These are phyloP conservation scores for Teleogryllus oceanicus DNA, from an alignment of 2,888 invertebrate genomes.

Conservation along the genomic window DNA sequence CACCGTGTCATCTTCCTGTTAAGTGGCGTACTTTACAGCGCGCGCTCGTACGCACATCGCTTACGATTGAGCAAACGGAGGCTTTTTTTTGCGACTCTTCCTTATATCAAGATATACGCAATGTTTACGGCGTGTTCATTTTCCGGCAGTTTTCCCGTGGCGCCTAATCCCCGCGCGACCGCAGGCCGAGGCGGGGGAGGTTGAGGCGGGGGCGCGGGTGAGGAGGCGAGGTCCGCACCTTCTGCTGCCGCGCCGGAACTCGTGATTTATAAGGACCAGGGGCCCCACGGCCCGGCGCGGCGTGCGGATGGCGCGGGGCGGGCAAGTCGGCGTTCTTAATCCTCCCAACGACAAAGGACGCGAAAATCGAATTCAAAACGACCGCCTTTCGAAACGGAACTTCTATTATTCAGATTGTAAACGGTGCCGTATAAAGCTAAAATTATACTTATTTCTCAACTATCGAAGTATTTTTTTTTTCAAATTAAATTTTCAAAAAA, in stretches of 20 bases:
- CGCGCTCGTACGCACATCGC: not conserved
- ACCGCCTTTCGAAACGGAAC: too few relatives aligned
- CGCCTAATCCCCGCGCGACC: not conserved
- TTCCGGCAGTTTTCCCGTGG: not conserved
- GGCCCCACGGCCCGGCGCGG: not conserved
- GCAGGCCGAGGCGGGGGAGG: not conserved
- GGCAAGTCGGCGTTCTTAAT: too few relatives aligned
- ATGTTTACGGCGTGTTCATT: not conserved
- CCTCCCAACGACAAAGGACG: too few relatives aligned
- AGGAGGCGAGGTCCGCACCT: not conserved
- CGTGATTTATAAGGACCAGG: not conserved
- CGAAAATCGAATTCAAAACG: too few relatives aligned
- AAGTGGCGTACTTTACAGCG: not conserved
- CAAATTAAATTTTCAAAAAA: too few relatives aligned
- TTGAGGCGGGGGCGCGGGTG: too few relatives aligned
- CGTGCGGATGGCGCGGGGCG: not conserved
- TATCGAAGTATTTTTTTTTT: too few relatives aligned
- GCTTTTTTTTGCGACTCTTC: not conserved
- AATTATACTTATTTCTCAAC: too few relatives aligned
- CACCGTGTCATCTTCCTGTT: not conserved
- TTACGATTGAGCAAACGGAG: not conserved
- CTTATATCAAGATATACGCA: not conserved
- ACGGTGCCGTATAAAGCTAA: too few relatives aligned
- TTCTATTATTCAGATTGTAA: too few relatives aligned
- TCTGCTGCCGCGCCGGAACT: not conserved